Conservation (phyloP, 1,140 invertebrate genomes). For the Amyelois transitella region DNA sequence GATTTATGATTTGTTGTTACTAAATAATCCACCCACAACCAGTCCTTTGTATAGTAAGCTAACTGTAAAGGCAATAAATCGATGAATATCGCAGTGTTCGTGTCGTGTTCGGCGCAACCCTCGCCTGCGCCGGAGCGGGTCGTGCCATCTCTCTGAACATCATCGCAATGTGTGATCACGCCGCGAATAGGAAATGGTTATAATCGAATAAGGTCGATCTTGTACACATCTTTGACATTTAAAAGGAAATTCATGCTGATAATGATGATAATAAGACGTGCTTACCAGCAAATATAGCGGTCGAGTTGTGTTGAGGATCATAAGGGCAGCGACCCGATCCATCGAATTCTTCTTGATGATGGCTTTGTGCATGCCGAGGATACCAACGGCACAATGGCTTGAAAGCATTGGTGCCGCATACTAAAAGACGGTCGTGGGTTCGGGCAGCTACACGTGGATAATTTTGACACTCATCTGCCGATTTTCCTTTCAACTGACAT, state of each 20-base stretch:
- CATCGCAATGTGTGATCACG: conserved; percentile 29
- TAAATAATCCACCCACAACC: not conserved
- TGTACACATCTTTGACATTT: not conserved
- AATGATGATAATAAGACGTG: too few relatives aligned
- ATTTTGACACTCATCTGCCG: conserved; percentile 95
- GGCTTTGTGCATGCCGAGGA: conserved; percentile 56
- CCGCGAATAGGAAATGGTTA: conserved; percentile 20
- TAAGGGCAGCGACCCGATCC: conserved; percentile 93
- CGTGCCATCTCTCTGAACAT: conserved; percentile 22
- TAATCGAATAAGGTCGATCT: not conserved
- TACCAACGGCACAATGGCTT: conserved; percentile 94
- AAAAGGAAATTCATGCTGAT: not conserved
- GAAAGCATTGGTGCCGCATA: conserved; percentile 98
- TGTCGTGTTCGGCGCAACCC: conserved; percentile 42
- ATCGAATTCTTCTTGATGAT: conserved; percentile 80
- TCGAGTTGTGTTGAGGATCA: conserved; percentile 95
- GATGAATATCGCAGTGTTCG: conserved; percentile 35
- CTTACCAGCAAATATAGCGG: conserved; percentile 84
- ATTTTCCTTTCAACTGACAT: conserved; percentile 91
- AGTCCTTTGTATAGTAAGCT: conserved; percentile 9
- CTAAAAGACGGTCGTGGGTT: conserved; percentile 83
- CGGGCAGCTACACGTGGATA: conserved; percentile 90
- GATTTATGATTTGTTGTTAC: not conserved
- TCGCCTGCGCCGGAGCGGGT: conserved; percentile 7
- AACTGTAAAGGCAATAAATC: conserved; percentile 46